phyloP scores from a whole-genome alignment of 2,888 invertebrate species.

The Dione vanillae region DNA sequence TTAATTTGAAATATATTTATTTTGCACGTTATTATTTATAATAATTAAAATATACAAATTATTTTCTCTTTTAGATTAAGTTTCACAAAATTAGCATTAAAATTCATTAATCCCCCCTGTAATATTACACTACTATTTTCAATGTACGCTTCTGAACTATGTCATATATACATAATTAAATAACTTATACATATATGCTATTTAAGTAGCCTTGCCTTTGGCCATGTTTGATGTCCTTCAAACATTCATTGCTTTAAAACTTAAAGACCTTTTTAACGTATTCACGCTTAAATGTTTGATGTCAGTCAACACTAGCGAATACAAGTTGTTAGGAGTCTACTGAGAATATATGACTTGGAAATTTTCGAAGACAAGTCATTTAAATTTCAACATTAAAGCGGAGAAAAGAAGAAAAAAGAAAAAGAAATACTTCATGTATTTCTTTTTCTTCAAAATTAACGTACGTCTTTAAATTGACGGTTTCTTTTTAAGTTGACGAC shows the following conservation, averaged over 20 bases:
- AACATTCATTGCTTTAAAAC: slow-evolving; percentile 3
- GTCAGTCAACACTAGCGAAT: slow-evolving; percentile 23
- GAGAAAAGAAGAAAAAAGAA: no score
- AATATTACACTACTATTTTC: background rate
- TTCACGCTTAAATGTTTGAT: slow-evolving; percentile 29
- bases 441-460: no score
- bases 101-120: background rate
- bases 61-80: no score
- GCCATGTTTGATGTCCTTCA: slow-evolving; percentile 14
- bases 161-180: slow-evolving; percentile 8
- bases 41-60: no score
- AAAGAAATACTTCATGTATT: no score
- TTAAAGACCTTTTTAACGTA: slow-evolving; percentile 29
- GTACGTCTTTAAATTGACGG: no score
- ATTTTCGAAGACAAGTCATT: background rate
- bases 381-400: background rate
- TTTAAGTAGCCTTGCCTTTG: slow-evolving; percentile 17
- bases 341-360: slow-evolving; percentile 4
- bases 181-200: slow-evolving; percentile 1
- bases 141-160: background rate
- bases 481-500: no score
- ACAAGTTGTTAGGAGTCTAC: slow-evolving; percentile 11
- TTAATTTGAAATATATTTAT: no score
- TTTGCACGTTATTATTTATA: background rate
- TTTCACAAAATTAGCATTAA: no score